These are phyloP conservation scores for Tetragonula clypearis DNA, from an alignment of 1,140 invertebrate species.

Conservation along the genomic window DNA sequence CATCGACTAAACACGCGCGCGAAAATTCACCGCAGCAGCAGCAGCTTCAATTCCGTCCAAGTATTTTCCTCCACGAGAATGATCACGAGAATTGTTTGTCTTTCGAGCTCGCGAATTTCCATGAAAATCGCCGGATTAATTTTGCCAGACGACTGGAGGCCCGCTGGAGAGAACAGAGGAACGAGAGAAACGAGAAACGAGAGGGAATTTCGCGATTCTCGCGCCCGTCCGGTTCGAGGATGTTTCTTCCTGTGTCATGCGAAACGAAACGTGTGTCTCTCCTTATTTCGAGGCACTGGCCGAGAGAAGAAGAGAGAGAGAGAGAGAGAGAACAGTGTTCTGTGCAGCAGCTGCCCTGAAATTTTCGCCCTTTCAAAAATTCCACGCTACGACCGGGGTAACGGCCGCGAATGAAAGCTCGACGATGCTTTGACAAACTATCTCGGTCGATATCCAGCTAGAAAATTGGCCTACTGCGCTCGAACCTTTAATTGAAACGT, in stretches of 20 bases:
- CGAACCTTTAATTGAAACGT: neutral
- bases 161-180: too few species aligned
- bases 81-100: slow-evolving; percentile 7
- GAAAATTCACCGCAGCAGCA: neutral
- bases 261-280: slow-evolving; percentile 17
- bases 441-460: neutral
- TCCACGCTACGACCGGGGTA: neutral
- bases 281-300: neutral
- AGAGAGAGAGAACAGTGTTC: neutral
- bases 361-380: slow-evolving; percentile 16
- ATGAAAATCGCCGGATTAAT: slow-evolving; percentile 16
- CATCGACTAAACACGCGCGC: neutral
- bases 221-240: neutral
- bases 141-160: neutral
- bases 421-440: neutral
- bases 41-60: neutral
- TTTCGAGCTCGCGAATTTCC: neutral
- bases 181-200: neutral
- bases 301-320: too few species aligned
- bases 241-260: neutral
- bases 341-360: neutral
- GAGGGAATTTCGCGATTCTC: neutral
- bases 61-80: neutral
- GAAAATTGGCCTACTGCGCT: neutral
- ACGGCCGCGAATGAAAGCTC: neutral